Percentiles rank a stretch among this genome's conserved stretches.
phyloP scores from a whole-genome alignment of 2,113 vertebrate species.

The Zingel zingel region DNA sequence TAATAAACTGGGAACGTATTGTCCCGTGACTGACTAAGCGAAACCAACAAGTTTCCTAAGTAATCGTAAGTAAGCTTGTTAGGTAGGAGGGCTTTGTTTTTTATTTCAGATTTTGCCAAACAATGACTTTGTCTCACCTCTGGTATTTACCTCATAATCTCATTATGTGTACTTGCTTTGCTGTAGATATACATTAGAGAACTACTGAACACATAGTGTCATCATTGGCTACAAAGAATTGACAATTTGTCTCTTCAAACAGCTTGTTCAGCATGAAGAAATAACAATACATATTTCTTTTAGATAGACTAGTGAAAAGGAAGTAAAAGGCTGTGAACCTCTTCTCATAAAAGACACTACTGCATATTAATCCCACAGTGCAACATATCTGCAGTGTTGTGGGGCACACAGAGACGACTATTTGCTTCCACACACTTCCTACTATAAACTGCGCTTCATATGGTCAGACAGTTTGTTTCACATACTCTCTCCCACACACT shows the following conservation, averaged over 20 bases:
- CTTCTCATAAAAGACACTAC: background rate
- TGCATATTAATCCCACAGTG: background rate
- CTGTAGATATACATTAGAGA: background rate
- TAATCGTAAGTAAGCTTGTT: no score
- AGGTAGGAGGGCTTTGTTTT: no score
- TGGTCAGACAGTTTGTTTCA: conserved; percentile 28
- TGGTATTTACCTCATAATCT: background rate
- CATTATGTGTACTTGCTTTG: background rate
- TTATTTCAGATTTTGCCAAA: background rate
- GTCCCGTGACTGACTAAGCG: no score
- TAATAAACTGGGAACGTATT: no score
- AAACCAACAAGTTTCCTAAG: no score
- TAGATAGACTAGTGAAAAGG: background rate
- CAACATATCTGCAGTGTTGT: background rate
- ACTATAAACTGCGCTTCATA: background rate
- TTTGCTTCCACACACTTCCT: background rate
- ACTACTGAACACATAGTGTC: background rate
- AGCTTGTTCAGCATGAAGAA: background rate
- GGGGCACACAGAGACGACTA: background rate
- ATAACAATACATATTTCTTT: background rate
- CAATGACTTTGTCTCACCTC: no score
- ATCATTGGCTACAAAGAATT: background rate
- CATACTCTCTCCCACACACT: conserved; percentile 5
- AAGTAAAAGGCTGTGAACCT: background rate
- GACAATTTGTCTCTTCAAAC: background rate